phyloP scores from a whole-genome alignment of 2,113 vertebrate genomes.

The Ptyas mucosa region DNA sequence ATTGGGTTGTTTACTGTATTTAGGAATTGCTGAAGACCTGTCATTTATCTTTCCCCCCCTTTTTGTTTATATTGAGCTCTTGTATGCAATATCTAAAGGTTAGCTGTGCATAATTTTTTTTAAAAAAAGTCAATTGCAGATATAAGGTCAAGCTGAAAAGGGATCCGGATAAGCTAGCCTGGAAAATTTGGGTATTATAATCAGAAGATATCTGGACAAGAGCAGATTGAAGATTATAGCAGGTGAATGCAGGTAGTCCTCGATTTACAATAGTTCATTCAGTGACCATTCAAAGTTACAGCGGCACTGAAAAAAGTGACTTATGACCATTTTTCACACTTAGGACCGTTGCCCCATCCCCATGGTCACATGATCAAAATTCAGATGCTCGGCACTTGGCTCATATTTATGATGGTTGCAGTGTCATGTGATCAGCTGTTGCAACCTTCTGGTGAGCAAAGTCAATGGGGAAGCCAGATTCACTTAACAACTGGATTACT shows the following conservation, averaged over 20 bases:
- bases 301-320: background rate
- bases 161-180: background rate
- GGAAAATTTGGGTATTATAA: background rate
- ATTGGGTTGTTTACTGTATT: background rate
- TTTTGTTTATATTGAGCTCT: background rate
- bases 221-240: background rate
- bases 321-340: background rate
- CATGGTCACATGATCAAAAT: background rate
- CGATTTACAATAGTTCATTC: background rate
- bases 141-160: background rate
- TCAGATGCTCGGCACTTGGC: background rate
- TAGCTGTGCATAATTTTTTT: background rate
- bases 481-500: too few species aligned
- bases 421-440: background rate
- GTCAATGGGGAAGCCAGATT: background rate
- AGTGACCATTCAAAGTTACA: background rate
- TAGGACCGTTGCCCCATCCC: background rate
- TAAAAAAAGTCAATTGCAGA: background rate
- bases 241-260: background rate
- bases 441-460: background rate
- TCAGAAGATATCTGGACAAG: background rate
- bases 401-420: background rate
- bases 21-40: background rate
- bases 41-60: background rate
- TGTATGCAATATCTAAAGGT: background rate